Percentiles rank a stretch among this genome's conserved stretches.
Conservation (phyloP, 2,888 invertebrate species). For the Silvanus unidentatus region DNA sequence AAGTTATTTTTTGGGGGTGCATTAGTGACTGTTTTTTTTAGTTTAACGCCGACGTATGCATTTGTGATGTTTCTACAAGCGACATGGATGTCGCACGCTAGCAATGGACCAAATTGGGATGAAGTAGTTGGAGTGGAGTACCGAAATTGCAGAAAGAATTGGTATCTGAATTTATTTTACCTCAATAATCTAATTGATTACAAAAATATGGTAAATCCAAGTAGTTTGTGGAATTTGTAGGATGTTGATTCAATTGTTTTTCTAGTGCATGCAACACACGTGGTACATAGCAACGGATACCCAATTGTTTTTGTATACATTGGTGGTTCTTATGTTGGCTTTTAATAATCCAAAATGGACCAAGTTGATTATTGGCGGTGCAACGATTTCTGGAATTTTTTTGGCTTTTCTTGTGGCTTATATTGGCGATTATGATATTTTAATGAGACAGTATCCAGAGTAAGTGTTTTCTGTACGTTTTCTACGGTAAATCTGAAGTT, state of each 20-base stretch:
- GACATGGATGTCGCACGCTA: slow-evolving; percentile 27
- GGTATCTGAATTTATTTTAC: slow-evolving; percentile 34
- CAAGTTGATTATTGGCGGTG: not conserved
- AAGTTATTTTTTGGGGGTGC: no score
- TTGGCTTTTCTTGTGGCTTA: slow-evolving; percentile 6
- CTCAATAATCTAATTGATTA: slow-evolving; percentile 32
- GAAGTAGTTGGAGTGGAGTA: slow-evolving; percentile 26
- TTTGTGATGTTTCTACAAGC: slow-evolving; percentile 24
- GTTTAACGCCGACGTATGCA: slow-evolving; percentile 28
- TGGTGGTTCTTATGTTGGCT: slow-evolving; percentile 23
- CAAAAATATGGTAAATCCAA: slow-evolving; percentile 26
- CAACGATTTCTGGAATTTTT: slow-evolving; percentile 18
- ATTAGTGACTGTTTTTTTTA: slow-evolving; percentile 13
- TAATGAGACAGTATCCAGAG: slow-evolving; percentile 10
- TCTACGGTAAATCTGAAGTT: no score
- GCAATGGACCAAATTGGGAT: slow-evolving; percentile 32
- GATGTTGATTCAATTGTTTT: no score
- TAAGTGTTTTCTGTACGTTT: slow-evolving; percentile 1
- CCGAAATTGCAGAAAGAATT: slow-evolving; percentile 30
- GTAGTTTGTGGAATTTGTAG: not conserved
- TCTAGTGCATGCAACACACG: slow-evolving; percentile 26
- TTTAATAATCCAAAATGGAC: slow-evolving; percentile 10
- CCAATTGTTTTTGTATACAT: slow-evolving; percentile 25
- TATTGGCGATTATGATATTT: not conserved
- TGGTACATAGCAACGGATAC: slow-evolving; percentile 32